These are phyloP conservation scores for Clarias batrachus DNA, from an alignment of 2,113 vertebrate genomes.

Conservation along the genomic window DNA sequence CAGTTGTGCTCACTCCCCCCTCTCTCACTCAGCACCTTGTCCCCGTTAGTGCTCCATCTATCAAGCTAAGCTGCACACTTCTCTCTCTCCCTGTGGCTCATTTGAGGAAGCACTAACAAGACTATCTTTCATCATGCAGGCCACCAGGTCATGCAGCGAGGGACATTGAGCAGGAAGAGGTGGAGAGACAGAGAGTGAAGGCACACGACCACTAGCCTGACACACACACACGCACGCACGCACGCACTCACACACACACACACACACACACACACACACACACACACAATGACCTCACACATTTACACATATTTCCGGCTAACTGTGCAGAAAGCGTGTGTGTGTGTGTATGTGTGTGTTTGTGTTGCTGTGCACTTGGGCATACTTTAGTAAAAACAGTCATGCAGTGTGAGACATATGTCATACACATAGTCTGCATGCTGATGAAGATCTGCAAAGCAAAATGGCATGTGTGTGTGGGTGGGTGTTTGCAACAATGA, in stretches of 20 bases:
- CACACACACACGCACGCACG: neutral
- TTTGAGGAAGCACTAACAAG: constrained; percentile 45
- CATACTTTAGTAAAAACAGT: constrained; percentile 33
- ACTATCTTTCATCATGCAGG: constrained; percentile 44
- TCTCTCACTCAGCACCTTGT: neutral
- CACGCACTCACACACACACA: too few relatives aligned
- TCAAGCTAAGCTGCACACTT: constrained; percentile 24
- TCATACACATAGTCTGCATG: constrained; percentile 30
- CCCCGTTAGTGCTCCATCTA: constrained; percentile 31
- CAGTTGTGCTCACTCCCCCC: neutral
- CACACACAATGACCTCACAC: neutral
- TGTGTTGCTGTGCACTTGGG: neutral
- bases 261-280: neutral
- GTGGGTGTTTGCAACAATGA: neutral
- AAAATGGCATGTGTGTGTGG: constrained; percentile 11
- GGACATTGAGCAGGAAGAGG: constrained; percentile 21
- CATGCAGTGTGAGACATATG: constrained; percentile 54
- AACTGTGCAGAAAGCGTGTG: constrained; percentile 7
- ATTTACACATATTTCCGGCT: neutral
- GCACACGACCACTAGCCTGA: neutral
- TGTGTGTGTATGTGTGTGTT: constrained; percentile 39
- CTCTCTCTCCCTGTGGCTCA: constrained; percentile 8
- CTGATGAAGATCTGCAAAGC: constrained; percentile 20
- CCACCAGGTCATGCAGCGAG: constrained; percentile 23
- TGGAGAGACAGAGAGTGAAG: neutral